These are phyloP conservation scores for Promerops cafer DNA, from an alignment of 2,113 vertebrate species.

Conservation along the genomic window DNA sequence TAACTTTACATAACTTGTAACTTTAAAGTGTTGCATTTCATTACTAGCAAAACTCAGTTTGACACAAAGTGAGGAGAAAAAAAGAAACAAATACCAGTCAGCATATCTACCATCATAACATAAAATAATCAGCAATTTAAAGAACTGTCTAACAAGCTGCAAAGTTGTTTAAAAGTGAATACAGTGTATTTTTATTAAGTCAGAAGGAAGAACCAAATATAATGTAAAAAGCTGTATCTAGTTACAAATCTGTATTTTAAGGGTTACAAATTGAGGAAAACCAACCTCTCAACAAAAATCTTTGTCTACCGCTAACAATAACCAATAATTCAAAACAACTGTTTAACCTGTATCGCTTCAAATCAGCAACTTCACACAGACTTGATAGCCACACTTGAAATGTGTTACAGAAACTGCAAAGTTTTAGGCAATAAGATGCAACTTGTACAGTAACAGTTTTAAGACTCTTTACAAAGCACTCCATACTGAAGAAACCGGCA, in stretches of 20 bases:
- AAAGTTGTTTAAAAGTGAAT: not conserved
- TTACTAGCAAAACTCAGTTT: constrained; percentile 6
- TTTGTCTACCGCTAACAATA: not conserved
- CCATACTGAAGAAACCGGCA: not conserved
- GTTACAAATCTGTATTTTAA: not conserved
- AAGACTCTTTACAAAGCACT: not conserved
- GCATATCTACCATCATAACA: not conserved
- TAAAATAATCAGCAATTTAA: not conserved
- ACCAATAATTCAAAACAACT: not conserved
- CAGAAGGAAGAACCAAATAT: not conserved
- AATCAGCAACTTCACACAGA: not conserved
- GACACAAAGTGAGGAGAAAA: not conserved
- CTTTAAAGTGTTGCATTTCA: constrained; percentile 26
- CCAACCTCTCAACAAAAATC: not conserved
- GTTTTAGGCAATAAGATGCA: not conserved
- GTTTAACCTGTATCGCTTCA: not conserved
- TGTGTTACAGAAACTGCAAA: not conserved
- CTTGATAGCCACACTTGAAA: not conserved
- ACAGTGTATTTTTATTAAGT: not conserved
- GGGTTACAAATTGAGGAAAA: not conserved
- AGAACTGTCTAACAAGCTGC: not conserved
- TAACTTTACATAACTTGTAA: constrained; percentile 19
- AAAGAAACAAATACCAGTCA: constrained; percentile 1
- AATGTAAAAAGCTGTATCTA: not conserved
- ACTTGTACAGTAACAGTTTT: not conserved